Percentiles rank a stretch among this genome's conserved stretches.
Conservation (phyloP, 1,140 invertebrate genomes). For the Macrobrachium nipponense region DNA sequence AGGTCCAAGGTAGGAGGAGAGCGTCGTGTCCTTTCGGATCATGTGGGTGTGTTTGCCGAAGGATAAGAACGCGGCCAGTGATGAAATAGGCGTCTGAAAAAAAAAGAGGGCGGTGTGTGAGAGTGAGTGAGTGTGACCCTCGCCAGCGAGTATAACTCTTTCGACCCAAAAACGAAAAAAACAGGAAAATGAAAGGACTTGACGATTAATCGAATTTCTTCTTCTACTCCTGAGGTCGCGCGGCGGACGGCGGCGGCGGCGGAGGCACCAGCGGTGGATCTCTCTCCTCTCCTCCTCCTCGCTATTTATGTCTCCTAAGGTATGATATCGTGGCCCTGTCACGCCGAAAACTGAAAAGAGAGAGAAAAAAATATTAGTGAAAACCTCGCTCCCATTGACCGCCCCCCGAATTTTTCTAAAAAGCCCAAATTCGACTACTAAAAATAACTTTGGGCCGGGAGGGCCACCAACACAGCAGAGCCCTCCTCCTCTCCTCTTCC, state of each 20-base stretch:
- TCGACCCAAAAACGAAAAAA: constrained; percentile 59
- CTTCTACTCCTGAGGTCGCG: constrained; percentile 32
- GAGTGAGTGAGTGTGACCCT: constrained; percentile 11
- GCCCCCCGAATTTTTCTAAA: too few species aligned
- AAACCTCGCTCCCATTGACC: not conserved
- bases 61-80: constrained; percentile 24
- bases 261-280: constrained; percentile 15
- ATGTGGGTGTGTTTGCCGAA: constrained; percentile 17
- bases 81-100: constrained; percentile 46
- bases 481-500: too few species aligned
- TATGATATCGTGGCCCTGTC: constrained; percentile 25
- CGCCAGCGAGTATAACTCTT: constrained; percentile 43
- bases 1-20: constrained; percentile 61
- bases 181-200: constrained; percentile 59
- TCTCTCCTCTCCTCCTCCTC: constrained; percentile 30
- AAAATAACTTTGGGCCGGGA: constrained; percentile 25
- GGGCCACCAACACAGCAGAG: not conserved
- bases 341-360: not conserved
- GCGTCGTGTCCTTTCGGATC: constrained; percentile 43
- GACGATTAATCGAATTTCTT: constrained; percentile 61
- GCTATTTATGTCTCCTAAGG: constrained; percentile 64
- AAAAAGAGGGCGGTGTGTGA: constrained; percentile 46
- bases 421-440: constrained; percentile 18
- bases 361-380: not conserved
- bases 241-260: constrained; percentile 27